These are phyloP conservation scores for Bombus superbus DNA, from an alignment of 1,140 invertebrate genomes.

Conservation along the genomic window DNA sequence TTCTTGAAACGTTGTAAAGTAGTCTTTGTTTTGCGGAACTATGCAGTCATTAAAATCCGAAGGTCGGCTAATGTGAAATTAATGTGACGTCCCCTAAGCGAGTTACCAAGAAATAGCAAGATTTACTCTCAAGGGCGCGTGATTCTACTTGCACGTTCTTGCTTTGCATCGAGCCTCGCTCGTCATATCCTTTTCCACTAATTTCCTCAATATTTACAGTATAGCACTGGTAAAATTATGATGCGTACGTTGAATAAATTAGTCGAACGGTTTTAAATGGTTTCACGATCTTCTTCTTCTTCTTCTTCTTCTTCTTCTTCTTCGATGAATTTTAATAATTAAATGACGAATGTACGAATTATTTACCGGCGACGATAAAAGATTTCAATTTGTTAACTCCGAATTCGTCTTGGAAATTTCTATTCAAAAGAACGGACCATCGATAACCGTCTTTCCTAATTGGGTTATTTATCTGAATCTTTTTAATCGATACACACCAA, in stretches of 20 bases:
- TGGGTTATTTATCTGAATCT: slow-evolving; percentile 20
- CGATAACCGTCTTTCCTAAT: neutral
- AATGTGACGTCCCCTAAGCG: neutral
- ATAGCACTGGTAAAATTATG: no score
- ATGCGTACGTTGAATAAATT: neutral
- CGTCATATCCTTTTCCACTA: neutral
- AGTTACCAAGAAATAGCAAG: neutral
- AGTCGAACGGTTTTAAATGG: neutral
- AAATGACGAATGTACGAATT: no score
- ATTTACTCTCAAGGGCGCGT: neutral
- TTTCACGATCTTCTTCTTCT: no score
- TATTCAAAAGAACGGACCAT: neutral
- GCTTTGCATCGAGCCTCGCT: neutral
- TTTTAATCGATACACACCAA: neutral
- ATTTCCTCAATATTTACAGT: neutral
- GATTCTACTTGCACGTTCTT: neutral
- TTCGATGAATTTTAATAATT: no score
- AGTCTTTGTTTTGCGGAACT: neutral
- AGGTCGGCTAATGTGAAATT: slow-evolving; percentile 18
- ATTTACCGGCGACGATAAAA: neutral
- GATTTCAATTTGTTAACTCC: slow-evolving; percentile 9
- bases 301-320: no score
- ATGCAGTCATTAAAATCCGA: neutral
- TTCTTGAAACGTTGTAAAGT: neutral
- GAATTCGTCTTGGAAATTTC: neutral